These are phyloP conservation scores for Vombatus ursinus DNA, from an alignment of 2,113 vertebrate genomes.

Conservation along the genomic window DNA sequence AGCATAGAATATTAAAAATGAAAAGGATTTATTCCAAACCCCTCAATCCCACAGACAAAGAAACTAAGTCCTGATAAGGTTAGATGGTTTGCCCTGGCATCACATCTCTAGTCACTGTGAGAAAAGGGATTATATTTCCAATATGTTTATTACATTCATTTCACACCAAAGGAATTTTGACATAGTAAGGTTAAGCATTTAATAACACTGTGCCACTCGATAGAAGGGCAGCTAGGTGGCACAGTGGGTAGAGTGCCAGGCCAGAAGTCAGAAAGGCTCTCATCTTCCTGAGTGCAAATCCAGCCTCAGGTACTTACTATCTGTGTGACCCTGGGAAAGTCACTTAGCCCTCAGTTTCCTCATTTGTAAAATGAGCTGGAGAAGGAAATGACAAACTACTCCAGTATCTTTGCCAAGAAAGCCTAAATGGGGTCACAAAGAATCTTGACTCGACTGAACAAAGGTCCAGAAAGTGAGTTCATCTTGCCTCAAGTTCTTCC, in stretches of 20 bases:
- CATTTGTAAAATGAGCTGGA: no score
- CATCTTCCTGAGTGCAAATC: background rate
- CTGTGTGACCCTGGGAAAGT: background rate
- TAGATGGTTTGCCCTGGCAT: background rate
- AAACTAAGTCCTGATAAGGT: background rate
- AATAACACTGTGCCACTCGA: background rate
- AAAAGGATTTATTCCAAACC: background rate
- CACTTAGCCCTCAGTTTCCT: background rate
- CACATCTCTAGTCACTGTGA: background rate
- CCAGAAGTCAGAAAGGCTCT: background rate
- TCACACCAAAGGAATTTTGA: background rate
- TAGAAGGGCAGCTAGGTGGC: background rate
- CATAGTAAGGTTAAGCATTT: background rate
- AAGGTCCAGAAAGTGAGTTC: background rate
- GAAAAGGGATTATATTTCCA: background rate
- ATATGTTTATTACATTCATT: background rate
- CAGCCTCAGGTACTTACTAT: background rate
- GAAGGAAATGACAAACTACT: no score
- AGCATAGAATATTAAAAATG: background rate
- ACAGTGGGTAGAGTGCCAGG: background rate
- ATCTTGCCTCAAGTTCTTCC: background rate
- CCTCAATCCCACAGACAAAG: background rate
- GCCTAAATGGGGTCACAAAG: no score
- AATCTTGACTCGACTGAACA: background rate
- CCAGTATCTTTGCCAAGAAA: background rate